Percentiles rank a stretch among this genome's conserved stretches.
Evolutionary conservation across 2,113 vertebrate genomes (phyloP).

Genomic region (Collichthys lucidus): DNA sequence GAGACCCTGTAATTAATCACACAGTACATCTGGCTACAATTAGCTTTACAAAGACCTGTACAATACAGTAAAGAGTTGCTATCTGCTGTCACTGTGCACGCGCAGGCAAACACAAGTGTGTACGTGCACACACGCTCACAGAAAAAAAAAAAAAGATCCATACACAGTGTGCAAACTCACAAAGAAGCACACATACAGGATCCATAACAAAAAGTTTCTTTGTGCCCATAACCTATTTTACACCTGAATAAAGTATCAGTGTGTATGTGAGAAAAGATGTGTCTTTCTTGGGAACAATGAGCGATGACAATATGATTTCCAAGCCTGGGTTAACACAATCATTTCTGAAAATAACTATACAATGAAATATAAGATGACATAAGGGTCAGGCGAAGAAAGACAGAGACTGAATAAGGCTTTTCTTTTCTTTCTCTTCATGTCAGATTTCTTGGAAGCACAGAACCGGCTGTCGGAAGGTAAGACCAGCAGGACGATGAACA

Average conservation of each 20-base stretch:
- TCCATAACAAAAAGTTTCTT: constrained; percentile 17
- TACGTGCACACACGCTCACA: background rate
- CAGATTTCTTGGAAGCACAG: background rate
- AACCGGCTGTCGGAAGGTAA: constrained; percentile 8
- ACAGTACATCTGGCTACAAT: constrained; percentile 72
- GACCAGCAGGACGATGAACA: background rate
- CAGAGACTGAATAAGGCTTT: background rate
- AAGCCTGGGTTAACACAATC: constrained; percentile 13
- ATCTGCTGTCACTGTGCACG: background rate
- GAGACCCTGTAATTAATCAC: constrained; percentile 65
- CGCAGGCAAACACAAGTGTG: background rate
- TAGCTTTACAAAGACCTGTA: constrained; percentile 56
- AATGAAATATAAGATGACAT: constrained; percentile 4
- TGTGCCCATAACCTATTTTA: constrained; percentile 11
- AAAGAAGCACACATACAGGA: background rate
- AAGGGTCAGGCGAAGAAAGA: background rate
- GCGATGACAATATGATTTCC: constrained; percentile 27
- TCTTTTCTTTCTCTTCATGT: constrained; percentile 2
- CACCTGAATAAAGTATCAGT: constrained; percentile 5
- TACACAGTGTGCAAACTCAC: background rate
- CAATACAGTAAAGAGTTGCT: constrained; percentile 44
- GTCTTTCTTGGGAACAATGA: constrained; percentile 28
- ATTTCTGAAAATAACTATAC: constrained; percentile 33
- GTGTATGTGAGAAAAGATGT: background rate
- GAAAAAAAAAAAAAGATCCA: background rate